phyloP scores from a whole-genome alignment of 2,797 vertebrate species.

The Acridotheres tristis region DNA sequence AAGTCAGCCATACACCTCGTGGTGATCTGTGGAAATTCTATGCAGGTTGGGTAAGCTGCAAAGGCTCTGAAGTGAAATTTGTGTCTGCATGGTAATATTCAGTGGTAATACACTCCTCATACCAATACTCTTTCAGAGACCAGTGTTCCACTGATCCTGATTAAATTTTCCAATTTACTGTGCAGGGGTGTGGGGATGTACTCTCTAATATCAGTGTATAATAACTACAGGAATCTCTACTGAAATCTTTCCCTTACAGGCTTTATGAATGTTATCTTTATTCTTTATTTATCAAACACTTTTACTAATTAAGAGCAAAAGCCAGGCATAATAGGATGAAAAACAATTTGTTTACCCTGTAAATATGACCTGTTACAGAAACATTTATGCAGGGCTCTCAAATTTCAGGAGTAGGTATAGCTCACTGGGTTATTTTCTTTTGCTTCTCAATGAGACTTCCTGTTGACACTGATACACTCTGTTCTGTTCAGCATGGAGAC shows the following conservation, averaged over 20 bases:
- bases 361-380: neutral
- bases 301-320: neutral
- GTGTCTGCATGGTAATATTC: neutral
- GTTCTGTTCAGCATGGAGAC: neutral
- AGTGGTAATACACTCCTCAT: neutral
- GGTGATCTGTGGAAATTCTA: neutral
- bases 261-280: neutral
- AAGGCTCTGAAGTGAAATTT: neutral
- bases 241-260: neutral
- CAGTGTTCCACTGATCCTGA: neutral
- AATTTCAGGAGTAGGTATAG: neutral
- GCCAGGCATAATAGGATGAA: neutral
- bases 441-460: neutral
- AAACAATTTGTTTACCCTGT: neutral
- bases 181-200: fast-evolving
- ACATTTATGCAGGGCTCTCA: neutral
- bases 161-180: neutral
- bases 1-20: neutral
- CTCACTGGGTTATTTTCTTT: neutral
- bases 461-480: neutral
- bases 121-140: neutral
- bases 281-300: neutral
- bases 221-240: neutral
- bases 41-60: neutral
- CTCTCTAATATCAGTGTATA: neutral